Evolutionary conservation across 2,797 vertebrate species (phyloP).

Genomic region (Platyrinchus mystaceus): DNA sequence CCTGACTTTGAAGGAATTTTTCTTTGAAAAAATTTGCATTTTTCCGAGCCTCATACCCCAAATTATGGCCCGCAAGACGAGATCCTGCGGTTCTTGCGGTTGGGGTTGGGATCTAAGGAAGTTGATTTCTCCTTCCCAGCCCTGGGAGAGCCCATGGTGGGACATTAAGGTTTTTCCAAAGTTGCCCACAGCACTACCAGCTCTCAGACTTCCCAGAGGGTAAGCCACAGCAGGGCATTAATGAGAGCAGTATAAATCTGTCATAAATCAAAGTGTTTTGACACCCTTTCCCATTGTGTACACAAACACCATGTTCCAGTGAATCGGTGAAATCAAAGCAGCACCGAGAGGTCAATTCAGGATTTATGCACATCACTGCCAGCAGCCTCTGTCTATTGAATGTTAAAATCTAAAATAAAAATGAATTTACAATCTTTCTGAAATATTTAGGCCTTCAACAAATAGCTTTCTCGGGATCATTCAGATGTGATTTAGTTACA

Average conservation of each 20-base stretch:
- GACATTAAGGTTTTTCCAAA: neutral
- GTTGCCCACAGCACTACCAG: neutral
- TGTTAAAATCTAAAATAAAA: neutral
- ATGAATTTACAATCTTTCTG: neutral
- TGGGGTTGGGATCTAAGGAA: neutral
- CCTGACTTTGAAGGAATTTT: neutral
- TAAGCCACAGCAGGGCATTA: neutral
- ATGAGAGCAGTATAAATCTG: neutral
- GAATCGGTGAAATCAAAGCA: neutral
- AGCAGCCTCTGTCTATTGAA: neutral
- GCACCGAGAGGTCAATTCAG: neutral
- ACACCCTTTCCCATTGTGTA: neutral
- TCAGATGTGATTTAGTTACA: neutral
- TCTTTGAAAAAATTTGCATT: neutral
- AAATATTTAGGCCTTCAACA: neutral
- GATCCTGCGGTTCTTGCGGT: neutral
- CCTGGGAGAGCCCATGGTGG: neutral
- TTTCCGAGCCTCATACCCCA: neutral
- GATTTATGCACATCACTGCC: neutral
- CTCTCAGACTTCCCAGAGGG: neutral
- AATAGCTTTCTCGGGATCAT: neutral
- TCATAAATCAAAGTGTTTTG: neutral
- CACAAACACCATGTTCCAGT: neutral
- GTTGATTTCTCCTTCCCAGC: neutral
- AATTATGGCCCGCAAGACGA: neutral